Evolutionary conservation across 2,113 vertebrate species (phyloP).

Genomic region (Syrrhaptes paradoxus): DNA sequence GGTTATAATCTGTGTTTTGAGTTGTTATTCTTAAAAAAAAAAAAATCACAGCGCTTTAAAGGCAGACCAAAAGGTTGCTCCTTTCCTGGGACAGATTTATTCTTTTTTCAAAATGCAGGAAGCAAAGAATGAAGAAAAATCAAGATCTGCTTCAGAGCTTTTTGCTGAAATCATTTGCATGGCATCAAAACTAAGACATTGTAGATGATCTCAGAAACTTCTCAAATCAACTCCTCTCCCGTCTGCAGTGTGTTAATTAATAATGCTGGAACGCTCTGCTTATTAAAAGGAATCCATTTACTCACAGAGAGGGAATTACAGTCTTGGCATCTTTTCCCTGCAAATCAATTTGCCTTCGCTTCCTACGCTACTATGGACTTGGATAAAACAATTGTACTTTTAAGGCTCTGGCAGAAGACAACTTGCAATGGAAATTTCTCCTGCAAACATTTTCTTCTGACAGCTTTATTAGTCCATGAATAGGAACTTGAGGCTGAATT

Average conservation of each 20-base stretch:
- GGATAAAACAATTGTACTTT: conserved; percentile 37
- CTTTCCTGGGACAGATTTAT: background rate
- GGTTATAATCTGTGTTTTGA: background rate
- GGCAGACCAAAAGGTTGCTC: background rate
- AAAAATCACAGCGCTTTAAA: background rate
- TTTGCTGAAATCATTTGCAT: background rate
- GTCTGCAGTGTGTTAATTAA: conserved; percentile 45
- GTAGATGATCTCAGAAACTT: background rate
- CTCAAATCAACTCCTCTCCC: background rate
- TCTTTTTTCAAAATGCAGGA: background rate
- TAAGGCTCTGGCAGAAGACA: conserved; percentile 35
- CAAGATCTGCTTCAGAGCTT: background rate
- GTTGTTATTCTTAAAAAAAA: background rate
- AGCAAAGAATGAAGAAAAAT: background rate
- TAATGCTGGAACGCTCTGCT: background rate
- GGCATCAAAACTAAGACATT: background rate
- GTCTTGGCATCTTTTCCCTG: conserved; percentile 30
- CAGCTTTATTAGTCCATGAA: conserved; percentile 54
- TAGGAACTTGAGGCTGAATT: background rate
- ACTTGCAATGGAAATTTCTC: conserved; percentile 36
- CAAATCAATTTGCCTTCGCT: conserved; percentile 39
- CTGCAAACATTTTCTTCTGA: conserved; percentile 37
- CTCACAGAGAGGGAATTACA: conserved; percentile 30
- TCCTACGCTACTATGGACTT: background rate
- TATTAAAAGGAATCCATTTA: conserved; percentile 36